Evolutionary conservation across 2,888 invertebrate genomes (phyloP).

Genomic region (Thymelicus lineola): DNA sequence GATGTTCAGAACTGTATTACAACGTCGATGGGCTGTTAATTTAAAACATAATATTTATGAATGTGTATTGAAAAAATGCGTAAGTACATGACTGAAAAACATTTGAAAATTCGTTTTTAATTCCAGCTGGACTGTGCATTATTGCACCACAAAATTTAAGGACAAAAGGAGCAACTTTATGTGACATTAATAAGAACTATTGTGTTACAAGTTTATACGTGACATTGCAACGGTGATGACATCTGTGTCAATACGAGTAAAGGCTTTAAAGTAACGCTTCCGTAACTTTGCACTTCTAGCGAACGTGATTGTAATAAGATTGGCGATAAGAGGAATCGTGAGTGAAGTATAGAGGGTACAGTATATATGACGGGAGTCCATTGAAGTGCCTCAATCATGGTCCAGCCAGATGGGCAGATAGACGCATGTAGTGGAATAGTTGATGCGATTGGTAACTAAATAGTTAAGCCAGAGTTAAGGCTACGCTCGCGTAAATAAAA

Average conservation of each 20-base stretch:
- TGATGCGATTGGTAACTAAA: too few species aligned
- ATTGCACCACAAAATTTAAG: constrained; percentile 10
- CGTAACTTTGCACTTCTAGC: constrained; percentile 14
- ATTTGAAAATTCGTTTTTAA: not conserved
- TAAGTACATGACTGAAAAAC: too few species aligned
- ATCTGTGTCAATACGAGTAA: constrained; percentile 12
- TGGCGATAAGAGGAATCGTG: not conserved
- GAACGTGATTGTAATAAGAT: constrained; percentile 20
- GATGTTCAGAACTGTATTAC: not conserved
- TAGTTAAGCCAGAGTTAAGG: too few species aligned
- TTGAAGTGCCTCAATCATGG: constrained; percentile 5
- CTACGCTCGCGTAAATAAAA: too few species aligned
- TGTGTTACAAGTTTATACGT: constrained; percentile 27
- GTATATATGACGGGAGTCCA: constrained; percentile 1
- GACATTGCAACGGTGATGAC: constrained; percentile 19
- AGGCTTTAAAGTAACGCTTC: constrained; percentile 20
- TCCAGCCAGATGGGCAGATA: not conserved
- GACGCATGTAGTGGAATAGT: too few species aligned
- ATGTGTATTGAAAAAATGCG: too few species aligned
- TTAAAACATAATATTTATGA: too few species aligned
- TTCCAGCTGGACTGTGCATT: not conserved
- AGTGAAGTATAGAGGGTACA: not conserved
- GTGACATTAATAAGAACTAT: constrained; percentile 23
- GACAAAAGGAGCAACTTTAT: constrained; percentile 22
- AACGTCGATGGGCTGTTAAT: too few species aligned